A percentile compares a stretch with the other conserved stretches of the same genome.
These are phyloP conservation scores for Ctenodactylus gundi DNA, from an alignment of 2,113 vertebrate species.

Conservation along the genomic window DNA sequence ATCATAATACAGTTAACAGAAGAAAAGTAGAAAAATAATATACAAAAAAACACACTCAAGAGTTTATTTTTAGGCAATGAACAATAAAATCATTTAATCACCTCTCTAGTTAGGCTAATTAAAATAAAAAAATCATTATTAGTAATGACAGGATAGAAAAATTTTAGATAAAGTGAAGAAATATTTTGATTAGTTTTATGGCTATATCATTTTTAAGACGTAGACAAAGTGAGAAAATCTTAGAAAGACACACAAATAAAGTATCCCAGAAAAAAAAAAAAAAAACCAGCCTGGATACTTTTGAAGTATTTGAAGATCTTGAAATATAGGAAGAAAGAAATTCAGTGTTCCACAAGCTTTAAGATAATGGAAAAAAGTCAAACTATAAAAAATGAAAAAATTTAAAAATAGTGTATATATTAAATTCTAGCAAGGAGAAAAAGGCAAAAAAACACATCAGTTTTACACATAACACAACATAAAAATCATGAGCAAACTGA, in stretches of 20 bases:
- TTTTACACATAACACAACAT: neutral
- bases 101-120: neutral
- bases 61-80: neutral
- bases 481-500: constrained; percentile 29
- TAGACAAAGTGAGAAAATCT: neutral
- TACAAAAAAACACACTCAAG: neutral
- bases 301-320: constrained; percentile 1
- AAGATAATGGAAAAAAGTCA: neutral
- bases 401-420: neutral
- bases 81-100: neutral
- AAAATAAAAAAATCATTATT: neutral
- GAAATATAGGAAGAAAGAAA: neutral
- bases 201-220: neutral
- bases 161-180: neutral
- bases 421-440: neutral
- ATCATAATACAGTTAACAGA: neutral
- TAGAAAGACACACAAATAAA: neutral
- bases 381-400: neutral
- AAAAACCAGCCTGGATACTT: neutral
- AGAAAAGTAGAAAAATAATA: neutral
- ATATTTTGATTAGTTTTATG: constrained; percentile 1
- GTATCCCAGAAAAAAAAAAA: neutral
- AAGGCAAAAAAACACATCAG: neutral
- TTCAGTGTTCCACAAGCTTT: neutral
- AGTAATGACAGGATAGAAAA: neutral